Conservation (phyloP, 2,797 vertebrate genomes). For the Labroides dimidiatus region DNA sequence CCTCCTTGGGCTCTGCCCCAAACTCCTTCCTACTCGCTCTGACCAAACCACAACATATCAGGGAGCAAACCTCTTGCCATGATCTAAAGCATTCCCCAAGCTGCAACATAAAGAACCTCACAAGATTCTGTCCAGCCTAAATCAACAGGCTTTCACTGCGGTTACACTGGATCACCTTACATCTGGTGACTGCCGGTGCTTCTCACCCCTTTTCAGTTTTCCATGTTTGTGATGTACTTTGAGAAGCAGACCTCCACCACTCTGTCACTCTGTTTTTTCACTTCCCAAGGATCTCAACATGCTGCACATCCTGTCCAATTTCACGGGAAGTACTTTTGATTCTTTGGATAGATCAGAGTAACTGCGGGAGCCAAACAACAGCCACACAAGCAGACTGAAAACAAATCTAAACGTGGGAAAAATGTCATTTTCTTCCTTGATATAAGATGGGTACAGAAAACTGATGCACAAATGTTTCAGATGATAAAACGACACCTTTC, state of each 20-base stretch:
- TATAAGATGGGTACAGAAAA: slow-evolving; percentile 14
- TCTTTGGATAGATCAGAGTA: slow-evolving; percentile 28
- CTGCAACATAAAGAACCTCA: slow-evolving; percentile 69
- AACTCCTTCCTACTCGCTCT: slow-evolving; percentile 55
- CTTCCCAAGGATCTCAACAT: slow-evolving; percentile 46
- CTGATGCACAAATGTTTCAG: neutral
- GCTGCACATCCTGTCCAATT: slow-evolving; percentile 47
- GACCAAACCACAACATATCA: slow-evolving; percentile 78
- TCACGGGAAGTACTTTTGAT: slow-evolving; percentile 20
- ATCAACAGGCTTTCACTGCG: slow-evolving; percentile 71
- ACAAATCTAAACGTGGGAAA: slow-evolving; percentile 24
- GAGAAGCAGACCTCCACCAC: slow-evolving; percentile 51
- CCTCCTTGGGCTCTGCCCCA: slow-evolving; percentile 53
- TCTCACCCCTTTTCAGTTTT: slow-evolving; percentile 62
- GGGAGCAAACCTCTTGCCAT: slow-evolving; percentile 71
- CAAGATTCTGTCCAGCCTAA: slow-evolving; percentile 71
- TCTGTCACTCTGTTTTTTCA: slow-evolving; percentile 47
- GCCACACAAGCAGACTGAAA: slow-evolving; percentile 31
- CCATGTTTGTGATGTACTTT: slow-evolving; percentile 33
- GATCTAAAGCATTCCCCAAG: slow-evolving; percentile 76
- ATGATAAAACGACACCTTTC: too few species aligned
- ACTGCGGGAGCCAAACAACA: slow-evolving; percentile 33
- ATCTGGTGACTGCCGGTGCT: slow-evolving; percentile 51
- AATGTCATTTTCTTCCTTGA: slow-evolving; percentile 36
- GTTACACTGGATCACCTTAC: slow-evolving; percentile 59